phyloP scores from a whole-genome alignment of 2,113 vertebrate genomes.

The Cavia aperea region DNA sequence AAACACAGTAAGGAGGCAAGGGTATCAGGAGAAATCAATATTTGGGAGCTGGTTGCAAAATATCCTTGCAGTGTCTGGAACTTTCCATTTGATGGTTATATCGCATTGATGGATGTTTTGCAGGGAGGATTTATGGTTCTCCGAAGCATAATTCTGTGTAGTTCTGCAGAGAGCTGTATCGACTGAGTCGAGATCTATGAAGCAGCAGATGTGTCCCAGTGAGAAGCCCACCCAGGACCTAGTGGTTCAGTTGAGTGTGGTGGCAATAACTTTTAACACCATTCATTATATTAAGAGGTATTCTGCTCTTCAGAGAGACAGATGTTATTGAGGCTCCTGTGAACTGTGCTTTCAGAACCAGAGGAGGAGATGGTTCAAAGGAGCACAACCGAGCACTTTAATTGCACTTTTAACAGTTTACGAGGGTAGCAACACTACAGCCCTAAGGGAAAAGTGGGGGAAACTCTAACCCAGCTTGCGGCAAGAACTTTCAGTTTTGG shows the following conservation, averaged over 20 bases:
- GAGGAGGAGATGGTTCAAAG: neutral
- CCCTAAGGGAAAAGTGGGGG: neutral
- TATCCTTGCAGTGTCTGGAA: neutral
- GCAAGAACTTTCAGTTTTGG: neutral
- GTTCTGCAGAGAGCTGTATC: neutral
- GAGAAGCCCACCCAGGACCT: neutral
- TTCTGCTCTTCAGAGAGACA: neutral
- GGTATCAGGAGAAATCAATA: neutral
- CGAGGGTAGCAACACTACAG: slow-evolving; percentile 34
- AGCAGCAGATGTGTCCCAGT: neutral
- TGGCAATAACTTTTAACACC: neutral
- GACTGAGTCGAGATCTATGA: neutral
- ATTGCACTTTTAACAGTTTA: slow-evolving; percentile 35
- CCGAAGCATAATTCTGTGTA: neutral
- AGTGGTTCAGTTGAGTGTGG: neutral
- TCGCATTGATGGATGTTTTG: neutral
- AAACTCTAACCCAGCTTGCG: neutral
- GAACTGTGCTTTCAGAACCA: neutral
- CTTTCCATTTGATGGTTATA: neutral
- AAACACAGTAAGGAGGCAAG: neutral
- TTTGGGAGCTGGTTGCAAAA: neutral
- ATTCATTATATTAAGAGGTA: neutral
- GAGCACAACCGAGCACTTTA: slow-evolving; percentile 50
- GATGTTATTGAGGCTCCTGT: neutral
- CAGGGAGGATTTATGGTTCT: neutral